Evolutionary conservation across 2,113 vertebrate species (phyloP).

Genomic region (Prunella himalayana): DNA sequence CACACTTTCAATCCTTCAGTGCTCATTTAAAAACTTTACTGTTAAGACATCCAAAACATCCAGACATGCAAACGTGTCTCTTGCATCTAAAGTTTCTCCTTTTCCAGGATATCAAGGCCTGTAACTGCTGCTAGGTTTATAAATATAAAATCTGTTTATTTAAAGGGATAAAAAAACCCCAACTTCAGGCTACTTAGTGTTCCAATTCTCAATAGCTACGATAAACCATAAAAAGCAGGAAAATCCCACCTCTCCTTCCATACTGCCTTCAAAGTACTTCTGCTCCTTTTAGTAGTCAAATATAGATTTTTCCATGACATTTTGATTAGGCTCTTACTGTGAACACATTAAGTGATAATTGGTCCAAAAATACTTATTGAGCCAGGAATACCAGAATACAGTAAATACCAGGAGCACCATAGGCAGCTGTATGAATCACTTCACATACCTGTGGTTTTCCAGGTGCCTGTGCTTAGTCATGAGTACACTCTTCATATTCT

Average conservation of each 20-base stretch:
- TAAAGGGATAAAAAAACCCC: background rate
- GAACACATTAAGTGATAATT: conserved; percentile 31
- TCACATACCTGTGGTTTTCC: conserved; percentile 78
- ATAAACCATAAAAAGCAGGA: background rate
- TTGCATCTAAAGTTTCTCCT: background rate
- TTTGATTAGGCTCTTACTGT: conserved; percentile 37
- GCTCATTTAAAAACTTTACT: background rate
- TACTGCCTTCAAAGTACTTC: background rate
- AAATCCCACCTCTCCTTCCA: background rate
- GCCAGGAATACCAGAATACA: conserved; percentile 31
- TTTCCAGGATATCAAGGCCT: background rate
- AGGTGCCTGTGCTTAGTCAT: conserved; percentile 71
- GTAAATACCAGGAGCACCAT: conserved; percentile 56
- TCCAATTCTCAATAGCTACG: background rate
- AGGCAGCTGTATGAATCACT: conserved; percentile 67
- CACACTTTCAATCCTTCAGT: background rate
- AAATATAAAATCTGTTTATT: background rate
- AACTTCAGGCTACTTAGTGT: background rate
- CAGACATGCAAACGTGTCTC: background rate
- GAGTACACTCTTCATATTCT: conserved; percentile 66
- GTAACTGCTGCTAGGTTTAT: background rate
- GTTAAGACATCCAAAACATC: background rate
- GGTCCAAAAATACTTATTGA: conserved; percentile 25
- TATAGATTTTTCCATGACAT: conserved; percentile 24
- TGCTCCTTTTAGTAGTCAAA: background rate